Base-by-base conservation (phyloP, 2,113 vertebrate genomes). In the Salvelinus alpinus region DNA sequence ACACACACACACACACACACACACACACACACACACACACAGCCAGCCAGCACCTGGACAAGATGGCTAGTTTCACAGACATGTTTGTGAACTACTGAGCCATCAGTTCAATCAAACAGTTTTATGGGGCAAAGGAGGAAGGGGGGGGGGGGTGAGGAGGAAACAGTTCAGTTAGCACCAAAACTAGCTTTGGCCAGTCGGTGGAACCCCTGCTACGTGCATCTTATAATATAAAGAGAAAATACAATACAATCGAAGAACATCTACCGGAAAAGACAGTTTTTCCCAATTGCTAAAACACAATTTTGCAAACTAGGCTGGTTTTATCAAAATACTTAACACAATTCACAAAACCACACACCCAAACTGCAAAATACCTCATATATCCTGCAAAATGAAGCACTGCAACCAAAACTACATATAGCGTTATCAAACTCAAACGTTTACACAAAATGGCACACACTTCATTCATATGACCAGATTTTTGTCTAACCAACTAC, bases 31-130 rank as follows among this genome's bases (percentile, higher is more conserved):
- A 25, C 7, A 57, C 70, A 22, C 65, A 24, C 24, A 24, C 24
- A 24, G n/a, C n/a, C n/a, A n/a, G n/a, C n/a, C 12, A 25, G 24
- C 75, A 70, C 59, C 70, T 84, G 72, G 71, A 82, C 81, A 88
- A 92, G 87, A 86, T 90, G 88, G 86, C 71, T 34, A 69, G 85
- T 87, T 89, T 90, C 83, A 78, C 74, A 62, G 71, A 69, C 72
- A 38, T 89, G 83, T 88, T 88, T 86, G 81, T 84, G 80, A 88
- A 85, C 85, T 85, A 76, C 65, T 34, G 24, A 22, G 64, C 64
- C 12, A 5, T 20, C 38, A 4, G n/a, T 31, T 70, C 38, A 47
- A 24, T 11, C 31, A 70, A 48, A 7, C 5, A 22, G 16, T 9
- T 60, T 60, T 60, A 60, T 22, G 59, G 34, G 25, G 31, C 16